phyloP scores from a whole-genome alignment of 92 coral and sea anemone genomes.

The Zoanthus sansibaricus region DNA sequence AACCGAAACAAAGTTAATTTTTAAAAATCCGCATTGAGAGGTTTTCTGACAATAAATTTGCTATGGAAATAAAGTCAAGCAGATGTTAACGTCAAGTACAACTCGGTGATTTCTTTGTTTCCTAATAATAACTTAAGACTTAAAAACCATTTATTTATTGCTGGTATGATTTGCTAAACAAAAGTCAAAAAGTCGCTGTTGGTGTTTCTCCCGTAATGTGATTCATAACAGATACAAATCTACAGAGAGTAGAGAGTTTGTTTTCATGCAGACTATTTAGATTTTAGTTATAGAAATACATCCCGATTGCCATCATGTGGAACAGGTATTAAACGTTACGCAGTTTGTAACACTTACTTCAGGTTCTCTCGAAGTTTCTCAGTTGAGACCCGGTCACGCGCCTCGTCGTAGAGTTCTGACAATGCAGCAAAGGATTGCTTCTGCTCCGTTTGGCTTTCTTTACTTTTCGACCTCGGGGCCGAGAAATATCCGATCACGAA shows the following conservation, averaged over 20 bases:
- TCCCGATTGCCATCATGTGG: background rate
- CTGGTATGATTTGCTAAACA: background rate
- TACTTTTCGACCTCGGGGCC: constrained; percentile 30
- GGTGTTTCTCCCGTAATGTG: background rate
- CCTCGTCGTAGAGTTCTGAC: constrained; percentile 2
- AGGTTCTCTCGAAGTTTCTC: constrained; percentile 14
- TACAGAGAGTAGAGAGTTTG: background rate
- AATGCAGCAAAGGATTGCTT: background rate
- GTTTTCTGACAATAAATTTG: background rate
- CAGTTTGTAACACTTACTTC: constrained; percentile 16
- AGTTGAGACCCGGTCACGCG: constrained; percentile 26
- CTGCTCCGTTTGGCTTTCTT: background rate
- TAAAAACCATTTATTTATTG: background rate
- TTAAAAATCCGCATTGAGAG: background rate
- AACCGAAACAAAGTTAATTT: background rate
- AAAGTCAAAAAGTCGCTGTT: background rate
- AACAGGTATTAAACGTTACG: background rate
- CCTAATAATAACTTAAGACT: background rate
- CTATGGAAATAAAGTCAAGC: background rate
- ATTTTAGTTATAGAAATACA: background rate
- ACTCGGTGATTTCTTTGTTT: background rate
- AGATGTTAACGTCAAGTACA: background rate
- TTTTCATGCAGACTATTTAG: background rate
- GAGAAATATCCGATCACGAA: constrained; percentile 43
- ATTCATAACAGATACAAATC: background rate